phyloP scores from a whole-genome alignment of 2,888 invertebrate species.

The Drosophila formosana region DNA sequence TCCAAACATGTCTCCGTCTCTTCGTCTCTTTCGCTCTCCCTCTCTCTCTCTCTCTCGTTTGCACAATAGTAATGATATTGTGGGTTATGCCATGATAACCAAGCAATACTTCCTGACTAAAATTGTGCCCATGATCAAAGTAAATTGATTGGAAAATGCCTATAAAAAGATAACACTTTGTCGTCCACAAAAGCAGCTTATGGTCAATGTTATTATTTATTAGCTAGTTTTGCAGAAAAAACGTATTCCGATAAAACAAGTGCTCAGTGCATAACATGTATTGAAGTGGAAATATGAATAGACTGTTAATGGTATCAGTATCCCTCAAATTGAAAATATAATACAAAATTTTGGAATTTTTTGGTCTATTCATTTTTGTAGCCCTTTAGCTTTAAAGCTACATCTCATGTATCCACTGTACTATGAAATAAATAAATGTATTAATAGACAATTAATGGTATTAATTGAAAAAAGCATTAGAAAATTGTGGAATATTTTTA shows the following conservation, averaged over 20 bases:
- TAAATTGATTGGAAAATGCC: slow-evolving; percentile 72
- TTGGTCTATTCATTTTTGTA: no score
- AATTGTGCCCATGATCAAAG: slow-evolving; percentile 30
- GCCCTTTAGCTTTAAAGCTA: no score
- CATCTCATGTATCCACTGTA: no score
- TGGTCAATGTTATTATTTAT: slow-evolving; percentile 5
- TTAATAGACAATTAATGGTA: no score
- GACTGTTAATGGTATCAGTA: neutral
- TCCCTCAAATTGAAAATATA: neutral
- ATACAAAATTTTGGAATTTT: no score
- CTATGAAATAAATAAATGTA: no score
- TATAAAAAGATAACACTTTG: slow-evolving; percentile 40
- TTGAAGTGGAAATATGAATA: neutral
- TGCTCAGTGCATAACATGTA: neutral
- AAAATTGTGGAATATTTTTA: no score
- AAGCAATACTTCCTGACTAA: slow-evolving; percentile 9
- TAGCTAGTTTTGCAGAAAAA: neutral
- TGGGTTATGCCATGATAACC: slow-evolving; percentile 39
- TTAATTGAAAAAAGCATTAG: no score
- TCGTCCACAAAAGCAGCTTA: slow-evolving; percentile 15
- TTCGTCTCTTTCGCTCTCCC: neutral
- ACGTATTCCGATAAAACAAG: neutral
- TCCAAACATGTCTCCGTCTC: neutral
- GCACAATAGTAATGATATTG: slow-evolving; percentile 59
- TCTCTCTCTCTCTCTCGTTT: neutral